phyloP scores from a whole-genome alignment of 2,797 vertebrate genomes.

The Odontamblyopus rebecca region DNA sequence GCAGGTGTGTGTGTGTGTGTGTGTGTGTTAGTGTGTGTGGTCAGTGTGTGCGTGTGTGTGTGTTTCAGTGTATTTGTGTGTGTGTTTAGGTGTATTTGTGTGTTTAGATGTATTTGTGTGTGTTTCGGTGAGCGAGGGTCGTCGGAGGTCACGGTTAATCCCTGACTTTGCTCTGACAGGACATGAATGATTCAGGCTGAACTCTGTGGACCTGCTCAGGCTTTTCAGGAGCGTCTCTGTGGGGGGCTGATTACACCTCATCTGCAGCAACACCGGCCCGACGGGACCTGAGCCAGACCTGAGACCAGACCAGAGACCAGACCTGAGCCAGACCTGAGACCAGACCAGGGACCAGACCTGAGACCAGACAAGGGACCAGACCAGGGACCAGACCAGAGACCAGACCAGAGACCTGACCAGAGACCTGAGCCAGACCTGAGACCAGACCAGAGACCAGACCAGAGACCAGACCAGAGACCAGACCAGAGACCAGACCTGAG shows the following conservation, averaged over 20 bases:
- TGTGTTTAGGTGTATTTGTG: no score
- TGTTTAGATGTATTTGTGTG: no score
- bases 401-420: not conserved
- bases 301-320: not conserved
- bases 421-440: not conserved
- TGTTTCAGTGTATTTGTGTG: no score
- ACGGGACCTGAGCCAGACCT: not conserved
- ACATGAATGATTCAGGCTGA: constrained; percentile 75
- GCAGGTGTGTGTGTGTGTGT: no score
- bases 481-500: not conserved
- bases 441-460: not conserved
- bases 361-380: not conserved
- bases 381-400: not conserved
- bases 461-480: not conserved
- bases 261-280: not conserved
- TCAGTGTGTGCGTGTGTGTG: no score
- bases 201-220: constrained; percentile 40
- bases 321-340: not conserved
- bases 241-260: constrained; percentile 64
- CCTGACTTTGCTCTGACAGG: constrained; percentile 29
- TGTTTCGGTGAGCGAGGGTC: constrained; percentile 6
- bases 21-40: no score
- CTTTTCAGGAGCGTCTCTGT: constrained; percentile 57
- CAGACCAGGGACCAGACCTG: no score
- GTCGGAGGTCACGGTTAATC: constrained; percentile 32